These are phyloP conservation scores for Melanitta fusca DNA, from an alignment of 2,797 vertebrate species.

Conservation along the genomic window DNA sequence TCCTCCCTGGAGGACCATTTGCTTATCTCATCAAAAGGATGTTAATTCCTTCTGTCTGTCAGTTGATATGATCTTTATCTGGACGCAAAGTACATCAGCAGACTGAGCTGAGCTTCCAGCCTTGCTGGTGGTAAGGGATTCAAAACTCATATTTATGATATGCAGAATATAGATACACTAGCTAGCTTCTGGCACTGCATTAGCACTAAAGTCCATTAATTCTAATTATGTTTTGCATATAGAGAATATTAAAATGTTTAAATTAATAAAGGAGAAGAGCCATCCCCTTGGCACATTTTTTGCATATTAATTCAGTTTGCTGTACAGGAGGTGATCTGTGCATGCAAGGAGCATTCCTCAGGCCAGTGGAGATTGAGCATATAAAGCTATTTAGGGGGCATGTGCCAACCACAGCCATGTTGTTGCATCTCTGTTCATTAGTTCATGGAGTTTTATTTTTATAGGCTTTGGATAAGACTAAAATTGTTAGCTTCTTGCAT, in stretches of 20 bases:
- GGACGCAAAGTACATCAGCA: constrained; percentile 39
- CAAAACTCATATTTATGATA: constrained; percentile 52
- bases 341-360: constrained; percentile 10
- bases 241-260: constrained; percentile 74
- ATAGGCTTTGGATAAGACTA: background rate
- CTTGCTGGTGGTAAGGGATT: constrained; percentile 53
- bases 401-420: background rate
- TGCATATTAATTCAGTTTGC: constrained; percentile 41
- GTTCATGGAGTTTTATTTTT: background rate
- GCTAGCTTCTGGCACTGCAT: constrained; percentile 53
- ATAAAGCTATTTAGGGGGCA: background rate
- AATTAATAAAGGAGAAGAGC: constrained; percentile 59
- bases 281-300: constrained; percentile 40
- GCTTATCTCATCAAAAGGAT: constrained; percentile 60
- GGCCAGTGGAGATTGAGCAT: background rate
- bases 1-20: constrained; percentile 42
- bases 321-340: constrained; percentile 20
- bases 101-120: constrained; percentile 34
- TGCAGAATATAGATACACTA: constrained; percentile 35
- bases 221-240: constrained; percentile 73
- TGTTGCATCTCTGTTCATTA: background rate
- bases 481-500: background rate
- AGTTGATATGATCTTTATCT: constrained; percentile 63
- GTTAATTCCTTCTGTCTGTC: constrained; percentile 50
- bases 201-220: constrained; percentile 59